Evolutionary conservation across 2,797 vertebrate genomes (phyloP).

Genomic region (Malurus splendens): DNA sequence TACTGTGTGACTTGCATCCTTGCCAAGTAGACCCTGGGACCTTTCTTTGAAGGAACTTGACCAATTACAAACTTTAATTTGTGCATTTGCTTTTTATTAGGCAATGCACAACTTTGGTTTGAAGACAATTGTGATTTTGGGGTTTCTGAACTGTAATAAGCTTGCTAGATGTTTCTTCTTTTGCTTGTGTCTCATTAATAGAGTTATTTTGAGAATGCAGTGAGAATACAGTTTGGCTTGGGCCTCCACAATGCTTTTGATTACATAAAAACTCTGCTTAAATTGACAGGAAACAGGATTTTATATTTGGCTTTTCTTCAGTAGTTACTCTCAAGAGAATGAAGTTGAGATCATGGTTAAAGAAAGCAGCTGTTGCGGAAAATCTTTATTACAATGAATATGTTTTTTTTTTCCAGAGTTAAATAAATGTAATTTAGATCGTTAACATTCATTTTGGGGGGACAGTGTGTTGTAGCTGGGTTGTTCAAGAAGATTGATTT

Average conservation of each 20-base stretch:
- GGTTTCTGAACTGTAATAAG: not conserved
- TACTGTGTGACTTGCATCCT: not conserved
- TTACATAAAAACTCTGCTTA: slow-evolving; percentile 65
- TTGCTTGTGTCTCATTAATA: not conserved
- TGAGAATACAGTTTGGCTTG: slow-evolving; percentile 11
- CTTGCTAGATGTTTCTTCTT: not conserved
- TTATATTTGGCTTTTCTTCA: slow-evolving; percentile 67
- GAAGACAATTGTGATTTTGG: not conserved
- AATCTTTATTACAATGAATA: slow-evolving; percentile 49
- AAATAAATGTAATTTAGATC: slow-evolving; percentile 44
- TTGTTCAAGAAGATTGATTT: not conserved
- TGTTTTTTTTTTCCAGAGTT: slow-evolving; percentile 30
- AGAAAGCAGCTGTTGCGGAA: slow-evolving; percentile 68
- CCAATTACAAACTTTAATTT: not conserved
- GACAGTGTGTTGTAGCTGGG: not conserved
- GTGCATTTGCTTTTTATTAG: not conserved
- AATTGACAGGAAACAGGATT: slow-evolving; percentile 62
- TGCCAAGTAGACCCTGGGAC: not conserved
- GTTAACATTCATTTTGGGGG: not conserved
- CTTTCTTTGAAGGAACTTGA: not conserved
- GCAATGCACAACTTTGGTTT: not conserved
- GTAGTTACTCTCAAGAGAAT: slow-evolving; percentile 55
- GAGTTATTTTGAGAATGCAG: not conserved
- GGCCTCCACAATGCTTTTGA: slow-evolving; percentile 42
- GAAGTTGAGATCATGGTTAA: slow-evolving; percentile 65